Conservation (phyloP, 2,888 invertebrate genomes). For the Xestobium rufovillosum region DNA sequence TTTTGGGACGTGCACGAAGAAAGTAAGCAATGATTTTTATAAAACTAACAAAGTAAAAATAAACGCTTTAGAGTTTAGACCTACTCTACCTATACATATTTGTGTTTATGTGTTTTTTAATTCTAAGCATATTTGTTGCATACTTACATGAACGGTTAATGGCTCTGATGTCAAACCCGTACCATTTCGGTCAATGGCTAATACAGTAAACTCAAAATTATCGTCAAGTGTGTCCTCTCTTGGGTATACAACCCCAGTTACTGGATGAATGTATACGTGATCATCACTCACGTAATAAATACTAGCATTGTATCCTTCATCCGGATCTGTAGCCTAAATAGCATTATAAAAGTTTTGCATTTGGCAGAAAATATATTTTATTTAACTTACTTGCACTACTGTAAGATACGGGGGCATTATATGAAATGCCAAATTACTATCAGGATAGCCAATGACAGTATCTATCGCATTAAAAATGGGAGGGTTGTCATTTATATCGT, state of each 20-base stretch:
- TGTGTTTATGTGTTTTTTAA: too few species aligned
- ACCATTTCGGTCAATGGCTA: neutral
- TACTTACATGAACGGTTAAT: too few species aligned
- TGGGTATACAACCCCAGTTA: neutral
- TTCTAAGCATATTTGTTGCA: too few species aligned
- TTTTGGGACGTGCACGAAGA: too few species aligned
- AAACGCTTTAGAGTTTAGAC: too few species aligned
- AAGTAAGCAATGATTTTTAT: too few species aligned
- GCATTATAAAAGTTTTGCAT: neutral
- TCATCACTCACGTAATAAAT: conserved; percentile 1
- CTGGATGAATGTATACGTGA: neutral
- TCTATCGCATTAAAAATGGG: neutral
- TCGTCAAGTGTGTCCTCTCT: neutral
- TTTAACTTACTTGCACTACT: neutral
- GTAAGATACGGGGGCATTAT: neutral
- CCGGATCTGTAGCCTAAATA: neutral
- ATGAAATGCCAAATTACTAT: neutral
- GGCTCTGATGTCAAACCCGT: neutral
- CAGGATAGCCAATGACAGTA: conserved; percentile 1
- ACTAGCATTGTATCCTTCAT: conserved; percentile 1
- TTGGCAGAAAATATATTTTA: too few species aligned
- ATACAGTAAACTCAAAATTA: neutral
- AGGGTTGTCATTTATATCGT: conserved; percentile 1
- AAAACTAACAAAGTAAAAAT: too few species aligned
- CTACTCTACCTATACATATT: too few species aligned